Evolutionary conservation across 1,140 invertebrate species (phyloP).

Genomic region (Oscheius sp.): DNA sequence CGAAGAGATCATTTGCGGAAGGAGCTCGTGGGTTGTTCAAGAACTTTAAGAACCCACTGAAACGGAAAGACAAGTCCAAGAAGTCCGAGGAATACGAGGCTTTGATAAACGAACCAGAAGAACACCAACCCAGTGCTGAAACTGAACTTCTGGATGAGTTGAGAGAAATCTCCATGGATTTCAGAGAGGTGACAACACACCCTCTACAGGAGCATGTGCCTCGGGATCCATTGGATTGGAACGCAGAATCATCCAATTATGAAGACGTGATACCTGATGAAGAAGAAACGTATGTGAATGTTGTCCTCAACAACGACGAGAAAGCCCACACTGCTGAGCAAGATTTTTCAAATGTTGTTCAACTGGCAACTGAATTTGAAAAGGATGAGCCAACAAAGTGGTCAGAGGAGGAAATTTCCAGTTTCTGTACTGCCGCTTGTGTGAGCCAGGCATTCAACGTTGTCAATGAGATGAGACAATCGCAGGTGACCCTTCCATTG

Average conservation of each 20-base stretch:
- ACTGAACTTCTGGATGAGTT: background rate
- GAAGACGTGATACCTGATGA: too few species aligned
- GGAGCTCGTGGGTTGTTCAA: background rate
- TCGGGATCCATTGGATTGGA: too few species aligned
- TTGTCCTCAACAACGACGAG: too few species aligned
- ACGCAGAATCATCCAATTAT: too few species aligned
- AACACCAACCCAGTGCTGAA: background rate
- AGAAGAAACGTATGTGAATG: too few species aligned
- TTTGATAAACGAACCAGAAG: background rate
- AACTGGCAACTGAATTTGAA: too few species aligned
- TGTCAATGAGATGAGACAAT: background rate
- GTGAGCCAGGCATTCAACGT: background rate
- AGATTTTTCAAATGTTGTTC: too few species aligned
- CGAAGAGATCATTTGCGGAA: background rate
- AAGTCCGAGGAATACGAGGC: background rate
- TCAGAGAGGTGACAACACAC: background rate
- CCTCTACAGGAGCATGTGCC: too few species aligned
- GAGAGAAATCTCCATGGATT: background rate
- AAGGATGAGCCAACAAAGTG: background rate
- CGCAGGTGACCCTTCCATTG: background rate
- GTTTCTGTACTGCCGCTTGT: background rate
- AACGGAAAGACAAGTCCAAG: background rate
- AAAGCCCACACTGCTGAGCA: too few species aligned
- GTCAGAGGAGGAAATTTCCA: background rate
- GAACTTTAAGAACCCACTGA: constrained; percentile 28